Evolutionary conservation across 2,113 vertebrate genomes (phyloP), one percentile per base, ranked within the genome.

Genomic region (Sturnus vulgaris): DNA sequence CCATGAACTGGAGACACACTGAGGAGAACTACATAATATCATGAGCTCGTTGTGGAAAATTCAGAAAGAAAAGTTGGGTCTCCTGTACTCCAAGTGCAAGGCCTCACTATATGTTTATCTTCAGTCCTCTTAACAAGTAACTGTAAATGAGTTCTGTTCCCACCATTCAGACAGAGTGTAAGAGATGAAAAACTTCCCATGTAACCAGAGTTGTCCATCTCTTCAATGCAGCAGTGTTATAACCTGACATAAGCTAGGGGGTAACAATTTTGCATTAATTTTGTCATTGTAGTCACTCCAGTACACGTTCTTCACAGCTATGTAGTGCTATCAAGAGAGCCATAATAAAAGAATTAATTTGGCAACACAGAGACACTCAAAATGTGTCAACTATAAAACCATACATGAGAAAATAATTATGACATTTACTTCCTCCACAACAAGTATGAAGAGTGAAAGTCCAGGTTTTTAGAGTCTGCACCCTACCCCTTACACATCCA

Each of bases 391-490:
- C 5, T 44, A 35, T 39, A 60, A 82, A 71, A 64, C 5, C 3
- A 25, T 13, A 12, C 5, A 10, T 33, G 28, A 61, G 63, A 19
- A 71, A 76, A 68, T 35, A 7, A 33, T 10, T 15, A 44, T 50
- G 25, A 10, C 10, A 75, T n/a, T 60, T 23, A 10, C 7, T 72
- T 79, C 25, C 11, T 39, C 22, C 3, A 15, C 14, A 60, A 46
- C 4, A 53, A 13, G 9, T 31, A 35, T 0, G 1, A 60, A 5
- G 27, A 72, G 3, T 15, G 6, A 70, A 69, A 86, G 11, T 10
- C 47, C 14, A 28, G 5, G 1, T 10, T 50, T 75, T 82, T 49
- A 7, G 8, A 42, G 18, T 17, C 15, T 55, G 4, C 33, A 59
- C 19, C 10, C 55, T 49, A 39, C 4, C 11, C 3, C 5, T 59